Evolutionary conservation across 2,113 vertebrate genomes (phyloP), one percentile per base, ranked within the genome.

Genomic region (Fregata magnificens): DNA sequence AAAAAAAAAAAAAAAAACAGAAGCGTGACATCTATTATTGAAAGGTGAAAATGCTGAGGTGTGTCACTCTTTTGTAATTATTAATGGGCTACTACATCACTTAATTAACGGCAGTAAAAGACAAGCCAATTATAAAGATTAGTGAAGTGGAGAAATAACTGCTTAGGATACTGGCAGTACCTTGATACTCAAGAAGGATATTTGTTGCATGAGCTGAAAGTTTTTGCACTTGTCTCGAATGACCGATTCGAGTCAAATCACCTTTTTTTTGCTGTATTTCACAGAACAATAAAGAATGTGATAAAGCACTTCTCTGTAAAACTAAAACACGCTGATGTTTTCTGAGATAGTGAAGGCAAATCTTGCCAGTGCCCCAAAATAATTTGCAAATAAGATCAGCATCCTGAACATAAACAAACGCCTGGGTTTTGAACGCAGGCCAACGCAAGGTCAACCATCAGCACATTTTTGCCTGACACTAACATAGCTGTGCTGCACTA

Each of bases 81-180:
- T 99, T 99, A 99, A 99, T 99, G 98, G 98, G 98, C 99, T 99
- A 99, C 98, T 99, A 99, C 99, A 99, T 99, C 98, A 98, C 99
- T 98, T 99, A 99, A 99, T 99, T 99, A 99, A 99, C 98, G 98
- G 99, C 99, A 99, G 98, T 98, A 99, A 99, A 99, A 99, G 99
- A 98, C 98, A 99, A 99, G 98, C 98, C 99, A 99, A 99, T 99
- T 99, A 99, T 98, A 99, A 99, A 99, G 99, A 99, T 99, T 99
- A 99, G 99, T 99, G 99, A 99, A 99, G 99, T 99, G 99, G 98
- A 99, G 98, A 99, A 99, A 98, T 98, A 98, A 98, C 98, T 98
- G 98, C 99, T 99, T 98, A 99, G 98, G 98, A 98, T 98, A 98
- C 98, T 96, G 97, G 97, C 97, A 97, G 97, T 97, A 98, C 98